Percentiles rank a stretch among this genome's conserved stretches.
phyloP scores from a whole-genome alignment of 2,888 invertebrate genomes.

The Netelia fuscicornis region DNA sequence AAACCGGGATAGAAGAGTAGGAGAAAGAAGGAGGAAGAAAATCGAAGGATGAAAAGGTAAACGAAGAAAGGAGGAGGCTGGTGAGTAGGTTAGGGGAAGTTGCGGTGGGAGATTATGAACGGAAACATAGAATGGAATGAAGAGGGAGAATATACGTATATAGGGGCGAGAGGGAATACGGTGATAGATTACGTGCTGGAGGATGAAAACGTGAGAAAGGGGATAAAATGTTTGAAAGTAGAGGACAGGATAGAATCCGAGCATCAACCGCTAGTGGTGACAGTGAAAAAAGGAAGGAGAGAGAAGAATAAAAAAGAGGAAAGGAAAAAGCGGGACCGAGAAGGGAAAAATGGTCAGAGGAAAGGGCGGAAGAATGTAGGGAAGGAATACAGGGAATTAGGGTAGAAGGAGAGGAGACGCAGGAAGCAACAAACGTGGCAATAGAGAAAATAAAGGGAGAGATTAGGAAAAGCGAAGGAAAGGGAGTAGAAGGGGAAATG shows the following conservation, averaged over 20 bases:
- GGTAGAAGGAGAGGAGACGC: neutral
- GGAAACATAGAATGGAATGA: neutral
- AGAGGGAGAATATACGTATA: neutral
- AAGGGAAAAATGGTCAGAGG: neutral
- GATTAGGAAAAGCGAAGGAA: too few relatives aligned
- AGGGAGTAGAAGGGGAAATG: neutral
- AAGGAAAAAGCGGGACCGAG: neutral
- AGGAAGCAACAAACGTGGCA: neutral
- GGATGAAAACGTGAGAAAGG: neutral
- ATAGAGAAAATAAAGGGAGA: neutral
- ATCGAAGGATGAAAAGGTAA: conserved; percentile 1
- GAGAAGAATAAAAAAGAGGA: neutral
- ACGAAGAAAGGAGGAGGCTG: conserved; percentile 21
- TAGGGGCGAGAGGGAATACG: neutral
- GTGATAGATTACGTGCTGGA: neutral
- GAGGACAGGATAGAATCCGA: neutral
- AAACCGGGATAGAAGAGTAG: conserved; percentile 9
- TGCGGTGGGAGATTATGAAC: conserved; percentile 5
- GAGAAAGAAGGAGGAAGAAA: neutral
- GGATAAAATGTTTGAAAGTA: neutral
- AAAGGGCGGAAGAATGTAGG: neutral
- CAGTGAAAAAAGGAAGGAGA: neutral
- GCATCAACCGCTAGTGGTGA: neutral
- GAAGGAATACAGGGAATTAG: neutral
- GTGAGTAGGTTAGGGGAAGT: conserved; percentile 40